phyloP scores from a whole-genome alignment of 2,888 invertebrate species.

The Drosophila gaucha region DNA sequence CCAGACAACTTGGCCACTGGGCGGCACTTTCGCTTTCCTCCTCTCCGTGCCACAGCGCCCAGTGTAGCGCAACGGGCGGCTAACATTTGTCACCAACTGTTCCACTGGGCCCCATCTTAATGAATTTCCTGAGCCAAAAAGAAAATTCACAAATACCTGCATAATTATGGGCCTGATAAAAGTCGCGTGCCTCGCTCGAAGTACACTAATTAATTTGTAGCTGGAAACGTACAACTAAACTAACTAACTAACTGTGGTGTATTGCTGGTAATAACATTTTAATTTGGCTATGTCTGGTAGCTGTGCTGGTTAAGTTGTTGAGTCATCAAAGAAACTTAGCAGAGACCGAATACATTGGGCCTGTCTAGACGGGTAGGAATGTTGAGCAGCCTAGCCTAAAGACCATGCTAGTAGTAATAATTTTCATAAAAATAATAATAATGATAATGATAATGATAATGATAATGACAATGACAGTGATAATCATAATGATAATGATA shows the following conservation, averaged over 20 bases:
- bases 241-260: conserved; percentile 40
- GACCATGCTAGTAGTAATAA: too few species aligned
- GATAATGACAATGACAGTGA: not conserved
- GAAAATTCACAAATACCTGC: conserved; percentile 54
- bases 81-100: conserved; percentile 63
- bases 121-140: conserved; percentile 47
- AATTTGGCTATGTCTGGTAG: conserved; percentile 21
- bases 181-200: conserved; percentile 63
- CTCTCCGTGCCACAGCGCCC: conserved; percentile 28
- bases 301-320: not conserved
- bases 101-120: conserved; percentile 7
- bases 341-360: not conserved
- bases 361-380: too few species aligned
- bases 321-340: conserved; percentile 6
- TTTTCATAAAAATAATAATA: not conserved
- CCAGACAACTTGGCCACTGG: conserved; percentile 27
- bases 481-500: not conserved
- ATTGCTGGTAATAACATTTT: conserved; percentile 57
- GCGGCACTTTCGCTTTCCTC: conserved; percentile 78
- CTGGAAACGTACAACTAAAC: conserved; percentile 22
- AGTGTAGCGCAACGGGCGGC: conserved; percentile 62
- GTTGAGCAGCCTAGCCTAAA: not conserved
- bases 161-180: conserved; percentile 63
- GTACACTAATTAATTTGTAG: conserved; percentile 45
- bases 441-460: too few species aligned